A percentile compares a stretch with the other conserved stretches of the same genome.
Evolutionary conservation across 2,113 vertebrate species (phyloP).

Genomic region (Oxygymnocypris stewartii): DNA sequence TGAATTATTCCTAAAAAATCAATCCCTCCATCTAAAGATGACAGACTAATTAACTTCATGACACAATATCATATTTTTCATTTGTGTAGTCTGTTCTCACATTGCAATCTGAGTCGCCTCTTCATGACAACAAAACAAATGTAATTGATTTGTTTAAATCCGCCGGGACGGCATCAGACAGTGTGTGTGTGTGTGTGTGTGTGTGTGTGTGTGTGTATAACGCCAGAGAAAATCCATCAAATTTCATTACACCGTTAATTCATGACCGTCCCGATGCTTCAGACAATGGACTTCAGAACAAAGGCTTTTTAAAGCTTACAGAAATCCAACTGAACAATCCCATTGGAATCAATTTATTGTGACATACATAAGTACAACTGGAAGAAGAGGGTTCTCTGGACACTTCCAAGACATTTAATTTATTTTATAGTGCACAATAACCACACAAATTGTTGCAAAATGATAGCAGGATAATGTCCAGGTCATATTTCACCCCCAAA

Average conservation of each 20-base stretch:
- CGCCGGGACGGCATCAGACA: background rate
- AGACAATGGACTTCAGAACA: conserved; percentile 23
- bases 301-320: conserved; percentile 10
- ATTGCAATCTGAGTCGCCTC: background rate
- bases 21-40: conserved; percentile 9
- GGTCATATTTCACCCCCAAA: background rate
- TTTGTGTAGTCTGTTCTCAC: background rate
- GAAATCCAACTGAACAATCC: conserved; percentile 8
- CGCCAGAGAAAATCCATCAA: conserved; percentile 30
- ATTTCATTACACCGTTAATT: conserved; percentile 31
- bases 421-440: background rate
- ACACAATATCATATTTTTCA: conserved; percentile 11
- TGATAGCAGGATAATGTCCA: background rate
- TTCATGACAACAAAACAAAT: background rate
- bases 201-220: conserved; percentile 9
- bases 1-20: background rate
- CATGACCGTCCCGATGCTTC: background rate
- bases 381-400: background rate
- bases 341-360: conserved; percentile 22
- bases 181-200: background rate
- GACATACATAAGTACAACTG: background rate
- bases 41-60: background rate
- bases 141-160: conserved; percentile 30
- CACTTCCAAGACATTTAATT: background rate
- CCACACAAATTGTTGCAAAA: background rate